Evolutionary conservation across 2,888 invertebrate species (phyloP).

Genomic region (Diplolepis rosae): DNA sequence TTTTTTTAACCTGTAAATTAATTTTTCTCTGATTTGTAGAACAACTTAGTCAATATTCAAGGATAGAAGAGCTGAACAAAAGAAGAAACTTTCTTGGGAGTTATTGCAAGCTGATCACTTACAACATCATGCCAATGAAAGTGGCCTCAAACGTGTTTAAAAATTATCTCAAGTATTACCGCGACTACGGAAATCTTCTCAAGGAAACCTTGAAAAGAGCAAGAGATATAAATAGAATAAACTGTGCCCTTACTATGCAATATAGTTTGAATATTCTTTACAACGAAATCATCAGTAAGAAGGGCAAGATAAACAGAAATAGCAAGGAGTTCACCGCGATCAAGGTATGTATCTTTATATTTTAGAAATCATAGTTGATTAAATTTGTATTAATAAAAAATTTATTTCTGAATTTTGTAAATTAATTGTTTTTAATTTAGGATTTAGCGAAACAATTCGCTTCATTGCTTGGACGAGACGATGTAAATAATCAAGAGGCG

Average conservation of each 20-base stretch:
- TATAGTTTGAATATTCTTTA: background rate
- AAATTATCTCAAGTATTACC: constrained; percentile 98
- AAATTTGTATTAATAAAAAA: background rate
- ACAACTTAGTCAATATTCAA: constrained; percentile 94
- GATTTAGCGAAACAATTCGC: background rate
- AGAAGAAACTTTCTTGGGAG: constrained; percentile 96
- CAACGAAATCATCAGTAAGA: constrained; percentile 71
- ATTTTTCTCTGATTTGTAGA: constrained; percentile 74
- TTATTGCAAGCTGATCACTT: constrained; percentile 97
- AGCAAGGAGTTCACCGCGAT: constrained; percentile 91
- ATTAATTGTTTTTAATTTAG: background rate
- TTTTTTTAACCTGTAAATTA: background rate
- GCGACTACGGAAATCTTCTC: constrained; percentile 98
- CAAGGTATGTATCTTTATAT: constrained; percentile 78
- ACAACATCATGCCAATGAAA: constrained; percentile 95
- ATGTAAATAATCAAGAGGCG: background rate
- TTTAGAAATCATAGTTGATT: background rate
- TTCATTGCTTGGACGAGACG: background rate
- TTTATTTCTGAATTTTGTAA: background rate
- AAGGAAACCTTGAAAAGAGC: constrained; percentile 98
- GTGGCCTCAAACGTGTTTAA: constrained; percentile 96
- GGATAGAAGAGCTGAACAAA: constrained; percentile 97
- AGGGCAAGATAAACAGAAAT: constrained; percentile 77
- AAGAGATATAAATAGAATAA: constrained; percentile 97
- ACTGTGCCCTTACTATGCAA: constrained; percentile 95